These are phyloP conservation scores for Platygyra sinensis DNA, from an alignment of 64 coral and sea anemone species.

Conservation along the genomic window DNA sequence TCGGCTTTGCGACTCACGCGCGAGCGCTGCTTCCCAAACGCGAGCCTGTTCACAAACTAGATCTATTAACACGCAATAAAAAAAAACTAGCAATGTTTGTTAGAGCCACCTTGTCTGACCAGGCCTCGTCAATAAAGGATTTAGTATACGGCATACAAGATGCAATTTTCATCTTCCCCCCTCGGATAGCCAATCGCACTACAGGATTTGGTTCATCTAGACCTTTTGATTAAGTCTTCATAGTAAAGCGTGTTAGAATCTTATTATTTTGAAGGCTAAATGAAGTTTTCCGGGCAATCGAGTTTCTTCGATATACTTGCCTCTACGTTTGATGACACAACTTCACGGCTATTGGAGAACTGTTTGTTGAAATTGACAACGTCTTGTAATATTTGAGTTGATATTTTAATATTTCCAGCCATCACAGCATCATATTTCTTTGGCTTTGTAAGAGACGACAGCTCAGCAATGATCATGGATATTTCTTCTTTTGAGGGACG, in stretches of 20 bases:
- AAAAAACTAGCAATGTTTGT: too few species aligned
- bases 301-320: background rate
- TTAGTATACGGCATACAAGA: too few species aligned
- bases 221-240: too few species aligned
- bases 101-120: too few species aligned
- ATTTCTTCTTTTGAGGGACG: slow-evolving; percentile 8
- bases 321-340: slow-evolving; percentile 8
- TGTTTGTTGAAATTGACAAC: slow-evolving; percentile 47
- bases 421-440: slow-evolving; percentile 18
- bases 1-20: too few species aligned
- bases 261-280: background rate
- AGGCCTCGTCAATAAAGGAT: too few species aligned
- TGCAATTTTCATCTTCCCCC: too few species aligned
- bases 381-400: slow-evolving; percentile 22
- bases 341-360: background rate
- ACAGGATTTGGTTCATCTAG: too few species aligned
- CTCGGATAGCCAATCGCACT: too few species aligned
- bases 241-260: background rate
- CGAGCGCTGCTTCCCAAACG: too few species aligned
- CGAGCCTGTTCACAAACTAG: too few species aligned
- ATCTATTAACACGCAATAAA: too few species aligned
- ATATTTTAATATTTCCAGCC: slow-evolving; percentile 61
- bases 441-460: slow-evolving; percentile 2
- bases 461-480: slow-evolving; percentile 7
- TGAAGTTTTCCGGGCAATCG: background rate